Evolutionary conservation across 2,888 invertebrate species (phyloP), one percentile per base, ranked within the genome.

Genomic region (Drosophila nr. fundita): DNA sequence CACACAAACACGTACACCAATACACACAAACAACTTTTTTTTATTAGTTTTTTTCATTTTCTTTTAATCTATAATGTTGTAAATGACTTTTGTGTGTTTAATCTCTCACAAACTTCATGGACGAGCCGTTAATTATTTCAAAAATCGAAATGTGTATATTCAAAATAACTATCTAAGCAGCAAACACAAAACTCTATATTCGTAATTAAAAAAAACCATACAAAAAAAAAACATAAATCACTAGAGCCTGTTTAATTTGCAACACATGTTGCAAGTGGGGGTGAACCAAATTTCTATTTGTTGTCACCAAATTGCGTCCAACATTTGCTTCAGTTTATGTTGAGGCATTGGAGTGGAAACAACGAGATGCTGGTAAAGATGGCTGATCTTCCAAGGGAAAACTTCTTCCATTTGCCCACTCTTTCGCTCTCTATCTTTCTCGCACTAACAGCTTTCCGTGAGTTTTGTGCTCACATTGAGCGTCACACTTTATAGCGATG

Each of bases 101-200:
- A 68, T 54, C 52, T 62, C 73, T 59, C 77, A 67, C 65, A 68
- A 73, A 80, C 27, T 40, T 58, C 29, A 57, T 66, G 64, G 65
- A 68, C 52, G 29, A 69, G 40, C 45, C 49, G 69, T 81, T 82
- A 64, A 73, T 78, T 54, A 48, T 64, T 70, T 73, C 60, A 52
- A 50, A 65, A 68, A 74, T 36, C 61, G 40, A 77, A 71, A 79
- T 77, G 71, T 69, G 69, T 73, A 80, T 73, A 80, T 71, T 63
- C 82, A 77, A 73, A 73, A 70, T 54, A 75, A 75, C 73, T 74
- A 77, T 79, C 81, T 18, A 60, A 60, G 54, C 59, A 77, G 63
- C 59, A 87, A 86, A 85, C 73, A 79, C 66, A 74, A 73, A 89
- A 78, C 53, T 86, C 78, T 88, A 89, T 89, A 86, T 86, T 86